Conservation (phyloP, 1,140 invertebrate genomes). For the Megathymus violae region DNA sequence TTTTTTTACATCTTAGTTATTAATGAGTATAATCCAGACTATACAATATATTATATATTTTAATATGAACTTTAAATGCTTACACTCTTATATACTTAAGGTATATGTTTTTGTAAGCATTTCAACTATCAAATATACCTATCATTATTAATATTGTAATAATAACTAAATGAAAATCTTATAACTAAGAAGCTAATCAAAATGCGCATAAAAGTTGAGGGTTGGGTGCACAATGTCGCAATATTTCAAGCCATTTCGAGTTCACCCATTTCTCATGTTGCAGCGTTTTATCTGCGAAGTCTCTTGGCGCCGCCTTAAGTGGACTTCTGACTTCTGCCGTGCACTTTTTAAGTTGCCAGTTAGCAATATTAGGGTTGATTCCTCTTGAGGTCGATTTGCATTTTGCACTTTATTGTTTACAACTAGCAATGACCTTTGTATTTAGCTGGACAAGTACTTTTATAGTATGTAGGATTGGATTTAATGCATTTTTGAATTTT, state of each 20-base stretch:
- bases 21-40: too few species aligned
- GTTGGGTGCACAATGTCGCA: slow-evolving; percentile 44
- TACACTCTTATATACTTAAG: too few species aligned
- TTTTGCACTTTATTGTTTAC: neutral
- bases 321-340: slow-evolving; percentile 60
- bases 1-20: too few species aligned
- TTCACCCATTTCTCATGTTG: slow-evolving; percentile 62
- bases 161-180: too few species aligned
- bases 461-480: too few species aligned
- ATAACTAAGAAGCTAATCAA: slow-evolving; percentile 16
- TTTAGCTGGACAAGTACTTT: too few species aligned
- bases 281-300: slow-evolving; percentile 62
- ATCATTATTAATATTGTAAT: too few species aligned
- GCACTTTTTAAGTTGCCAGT: slow-evolving; percentile 31
- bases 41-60: too few species aligned
- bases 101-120: too few species aligned
- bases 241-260: slow-evolving; percentile 41
- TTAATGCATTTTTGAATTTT: too few species aligned
- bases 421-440: neutral
- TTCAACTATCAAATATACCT: too few species aligned
- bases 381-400: neutral
- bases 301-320: slow-evolving; percentile 43
- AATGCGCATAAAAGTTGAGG: slow-evolving; percentile 37
- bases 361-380: neutral
- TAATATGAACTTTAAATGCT: too few species aligned